A percentile compares a stretch with the other conserved stretches of the same genome.
Evolutionary conservation across 1,140 invertebrate genomes (phyloP).

Genomic region (Helicoverpa armigera): DNA sequence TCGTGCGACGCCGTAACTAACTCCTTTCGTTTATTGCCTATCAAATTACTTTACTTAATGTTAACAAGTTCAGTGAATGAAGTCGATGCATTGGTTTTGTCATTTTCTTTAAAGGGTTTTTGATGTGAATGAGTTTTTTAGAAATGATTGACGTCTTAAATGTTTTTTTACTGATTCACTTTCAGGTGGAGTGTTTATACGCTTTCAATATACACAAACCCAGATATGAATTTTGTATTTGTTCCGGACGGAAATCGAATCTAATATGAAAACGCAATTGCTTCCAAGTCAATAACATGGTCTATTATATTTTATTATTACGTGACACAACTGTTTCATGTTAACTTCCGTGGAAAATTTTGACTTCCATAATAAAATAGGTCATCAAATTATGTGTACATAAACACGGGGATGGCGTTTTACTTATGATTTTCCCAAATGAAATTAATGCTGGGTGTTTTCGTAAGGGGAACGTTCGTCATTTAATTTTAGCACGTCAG

Average conservation of each 20-base stretch:
- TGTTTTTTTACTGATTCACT: no score
- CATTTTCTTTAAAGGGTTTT: no score
- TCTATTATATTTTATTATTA: no score
- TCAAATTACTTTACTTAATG: slow-evolving; percentile 4
- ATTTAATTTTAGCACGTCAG: slow-evolving; percentile 39
- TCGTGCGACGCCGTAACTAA: neutral
- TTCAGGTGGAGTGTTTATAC: no score
- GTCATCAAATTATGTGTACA: neutral
- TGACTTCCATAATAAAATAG: neutral
- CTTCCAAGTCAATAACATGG: no score
- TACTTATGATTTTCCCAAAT: slow-evolving; percentile 30
- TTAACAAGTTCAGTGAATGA: neutral
- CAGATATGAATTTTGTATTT: no score
- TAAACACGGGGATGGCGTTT: neutral
- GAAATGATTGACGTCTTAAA: no score
- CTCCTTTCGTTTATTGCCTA: slow-evolving; percentile 2
- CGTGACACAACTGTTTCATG: neutral
- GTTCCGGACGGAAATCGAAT: no score
- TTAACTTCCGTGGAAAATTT: neutral
- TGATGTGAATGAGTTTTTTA: no score
- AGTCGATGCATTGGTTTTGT: no score
- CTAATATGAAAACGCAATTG: no score
- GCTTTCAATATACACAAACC: no score
- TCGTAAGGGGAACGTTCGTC: slow-evolving; percentile 20
- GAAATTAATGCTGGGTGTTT: neutral